These are phyloP conservation scores for Catalaphyllia jardinei DNA, from an alignment of 64 coral and sea anemone species.

Conservation along the genomic window DNA sequence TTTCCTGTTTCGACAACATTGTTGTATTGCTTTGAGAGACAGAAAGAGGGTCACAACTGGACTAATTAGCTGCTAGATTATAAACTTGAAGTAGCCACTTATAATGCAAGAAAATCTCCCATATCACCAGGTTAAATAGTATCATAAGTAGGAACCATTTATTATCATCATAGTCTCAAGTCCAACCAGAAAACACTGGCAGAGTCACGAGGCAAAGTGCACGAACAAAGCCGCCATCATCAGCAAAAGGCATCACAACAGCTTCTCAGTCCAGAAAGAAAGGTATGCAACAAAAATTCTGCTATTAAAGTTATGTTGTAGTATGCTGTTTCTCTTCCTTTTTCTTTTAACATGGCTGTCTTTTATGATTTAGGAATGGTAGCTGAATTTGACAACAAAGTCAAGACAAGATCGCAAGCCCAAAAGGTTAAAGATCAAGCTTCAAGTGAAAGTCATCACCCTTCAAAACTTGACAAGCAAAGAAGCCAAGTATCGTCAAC, in stretches of 20 bases:
- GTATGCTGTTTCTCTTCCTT: not conserved
- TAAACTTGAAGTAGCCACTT: too few species aligned
- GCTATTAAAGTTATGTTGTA: not conserved
- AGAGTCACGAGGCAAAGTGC: not conserved
- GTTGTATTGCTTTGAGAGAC: too few species aligned
- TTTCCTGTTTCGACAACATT: too few species aligned
- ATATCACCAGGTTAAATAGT: too few species aligned
- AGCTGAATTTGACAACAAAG: constrained; percentile 10
- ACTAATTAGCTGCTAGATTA: too few species aligned
- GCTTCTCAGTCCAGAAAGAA: constrained; percentile 5
- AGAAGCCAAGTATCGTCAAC: not conserved
- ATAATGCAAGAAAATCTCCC: too few species aligned
- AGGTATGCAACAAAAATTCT: not conserved
- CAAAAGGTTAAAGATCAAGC: constrained; percentile 26
- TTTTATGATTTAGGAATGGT: not conserved
- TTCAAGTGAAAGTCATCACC: not conserved
- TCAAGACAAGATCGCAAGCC: constrained; percentile 57
- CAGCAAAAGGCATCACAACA: not conserved
- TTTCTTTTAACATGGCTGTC: not conserved
- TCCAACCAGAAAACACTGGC: constrained; percentile 20
- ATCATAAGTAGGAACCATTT: not conserved
- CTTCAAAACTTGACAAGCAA: constrained; percentile 1
- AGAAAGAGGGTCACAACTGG: too few species aligned
- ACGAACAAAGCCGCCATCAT: not conserved
- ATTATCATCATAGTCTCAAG: not conserved